Evolutionary conservation across 2,888 invertebrate species (phyloP), one percentile per base, ranked within the genome.

Genomic region (Xestobium rufovillosum): DNA sequence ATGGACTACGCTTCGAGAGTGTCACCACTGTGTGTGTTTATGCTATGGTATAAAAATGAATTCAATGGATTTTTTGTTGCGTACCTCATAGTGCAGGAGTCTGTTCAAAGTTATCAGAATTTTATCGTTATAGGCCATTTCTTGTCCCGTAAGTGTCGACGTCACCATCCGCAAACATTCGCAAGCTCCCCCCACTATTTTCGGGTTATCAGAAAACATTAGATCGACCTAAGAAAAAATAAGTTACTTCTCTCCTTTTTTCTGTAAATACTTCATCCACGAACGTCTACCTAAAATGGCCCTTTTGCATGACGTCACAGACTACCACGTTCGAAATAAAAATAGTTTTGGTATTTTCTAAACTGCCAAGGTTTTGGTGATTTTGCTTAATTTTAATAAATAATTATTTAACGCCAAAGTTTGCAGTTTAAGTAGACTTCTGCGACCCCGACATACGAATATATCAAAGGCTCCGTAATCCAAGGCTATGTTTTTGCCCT

Each of bases 401-500:
- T n/a, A n/a, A n/a, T n/a, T n/a, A n/a, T n/a, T 26, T 33, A 12
- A 4, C 9, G 19, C 4, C n/a, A 14, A n/a, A 28, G 14, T 2
- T 26, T 34, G 19, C 29, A n/a, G 29, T 10, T 6, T 23, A 23
- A 23, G n/a, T n/a, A 23, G n/a, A 23, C n/a, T 6, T 23, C 8
- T 27, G 11, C 8, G n/a, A 26, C 19, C 34, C 26, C 36, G 16
- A 27, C 42, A 51, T 47, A 59, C 58, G 34, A 67, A 51, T 28
- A 56, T 60, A 27, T 57, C 50, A 39, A 65, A 63, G 14, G 52
- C 61, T n/a, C 59, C 56, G 15, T 53, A 42, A 37, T 64, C 55
- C 15, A 69, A 45, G 2, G 63, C 67, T 14, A 59, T 47, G 31
- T 52, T 50, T 48, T 66, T 64, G 12, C 62, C 63, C 26, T 55